Conservation (phyloP, 2,888 invertebrate species). For the Himalopsyche japonica region DNA sequence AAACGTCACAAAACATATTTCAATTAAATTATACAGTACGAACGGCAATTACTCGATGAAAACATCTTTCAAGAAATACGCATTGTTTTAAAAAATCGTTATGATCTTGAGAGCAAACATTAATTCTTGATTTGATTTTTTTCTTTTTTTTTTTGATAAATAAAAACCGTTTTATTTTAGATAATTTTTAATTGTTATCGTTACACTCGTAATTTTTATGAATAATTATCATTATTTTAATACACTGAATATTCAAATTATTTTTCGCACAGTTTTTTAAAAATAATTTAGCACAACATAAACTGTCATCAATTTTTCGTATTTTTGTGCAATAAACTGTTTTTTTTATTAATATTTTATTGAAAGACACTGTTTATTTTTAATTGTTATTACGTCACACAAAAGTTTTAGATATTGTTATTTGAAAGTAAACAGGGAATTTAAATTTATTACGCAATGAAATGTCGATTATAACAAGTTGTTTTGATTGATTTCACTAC, state of each 20-base stretch:
- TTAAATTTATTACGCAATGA: neutral
- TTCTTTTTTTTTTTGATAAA: too few species aligned
- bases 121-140: too few species aligned
- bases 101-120: too few species aligned
- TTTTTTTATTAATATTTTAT: neutral
- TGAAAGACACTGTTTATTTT: neutral
- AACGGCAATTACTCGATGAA: neutral
- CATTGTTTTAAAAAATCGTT: neutral
- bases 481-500: neutral
- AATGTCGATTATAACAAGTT: neutral
- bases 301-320: neutral
- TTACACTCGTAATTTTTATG: too few species aligned
- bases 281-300: too few species aligned
- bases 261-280: too few species aligned
- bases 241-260: too few species aligned
- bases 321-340: too few species aligned
- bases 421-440: neutral
- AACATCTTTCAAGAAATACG: neutral
- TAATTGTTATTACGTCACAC: neutral
- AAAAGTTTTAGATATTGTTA: neutral
- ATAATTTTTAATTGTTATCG: too few species aligned
- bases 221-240: too few species aligned
- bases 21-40: neutral
- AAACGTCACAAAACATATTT: neutral
- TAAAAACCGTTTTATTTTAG: too few species aligned